Conservation (phyloP, 2,888 invertebrate genomes). For the Trichopoda pennipes region DNA sequence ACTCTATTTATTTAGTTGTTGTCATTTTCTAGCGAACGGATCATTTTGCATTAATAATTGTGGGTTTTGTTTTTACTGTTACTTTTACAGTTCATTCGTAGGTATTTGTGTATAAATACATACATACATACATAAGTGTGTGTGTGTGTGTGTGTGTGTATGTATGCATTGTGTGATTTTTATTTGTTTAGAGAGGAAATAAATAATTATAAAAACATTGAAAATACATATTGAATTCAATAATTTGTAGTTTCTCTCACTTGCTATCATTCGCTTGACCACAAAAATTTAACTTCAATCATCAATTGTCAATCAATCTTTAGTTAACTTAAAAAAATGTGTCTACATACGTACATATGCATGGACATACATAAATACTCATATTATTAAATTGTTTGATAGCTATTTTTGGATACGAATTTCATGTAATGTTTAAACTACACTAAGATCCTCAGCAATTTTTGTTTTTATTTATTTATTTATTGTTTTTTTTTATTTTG, state of each 20-base stretch:
- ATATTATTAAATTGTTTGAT: too few relatives aligned
- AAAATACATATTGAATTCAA: conserved; percentile 35
- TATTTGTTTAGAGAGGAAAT: conserved; percentile 18
- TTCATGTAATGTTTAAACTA: conserved; percentile 37
- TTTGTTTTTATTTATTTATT: conserved; percentile 40
- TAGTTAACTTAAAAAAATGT: conserved; percentile 39
- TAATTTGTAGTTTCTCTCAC: conserved; percentile 45
- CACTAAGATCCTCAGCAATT: conserved; percentile 41
- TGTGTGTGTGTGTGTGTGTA: neutral
- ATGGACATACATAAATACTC: neutral
- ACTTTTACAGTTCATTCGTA: conserved; percentile 43
- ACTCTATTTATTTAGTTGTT: conserved; percentile 30
- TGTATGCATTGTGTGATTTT: conserved; percentile 1
- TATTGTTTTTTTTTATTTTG: too few relatives aligned
- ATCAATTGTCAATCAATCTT: conserved; percentile 33
- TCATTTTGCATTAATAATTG: conserved; percentile 64
- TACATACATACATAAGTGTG: too few relatives aligned
- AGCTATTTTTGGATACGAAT: neutral
- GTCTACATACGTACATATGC: conserved; percentile 7
- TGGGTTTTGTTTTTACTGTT: conserved; percentile 45
- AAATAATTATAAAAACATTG: conserved; percentile 15
- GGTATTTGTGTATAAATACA: neutral
- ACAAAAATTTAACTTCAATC: conserved; percentile 35
- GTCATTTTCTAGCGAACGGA: conserved; percentile 46
- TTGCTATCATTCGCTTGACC: conserved; percentile 48